phyloP scores from a whole-genome alignment of 2,888 invertebrate genomes.

The Scaptomyza cyrtandrae region DNA sequence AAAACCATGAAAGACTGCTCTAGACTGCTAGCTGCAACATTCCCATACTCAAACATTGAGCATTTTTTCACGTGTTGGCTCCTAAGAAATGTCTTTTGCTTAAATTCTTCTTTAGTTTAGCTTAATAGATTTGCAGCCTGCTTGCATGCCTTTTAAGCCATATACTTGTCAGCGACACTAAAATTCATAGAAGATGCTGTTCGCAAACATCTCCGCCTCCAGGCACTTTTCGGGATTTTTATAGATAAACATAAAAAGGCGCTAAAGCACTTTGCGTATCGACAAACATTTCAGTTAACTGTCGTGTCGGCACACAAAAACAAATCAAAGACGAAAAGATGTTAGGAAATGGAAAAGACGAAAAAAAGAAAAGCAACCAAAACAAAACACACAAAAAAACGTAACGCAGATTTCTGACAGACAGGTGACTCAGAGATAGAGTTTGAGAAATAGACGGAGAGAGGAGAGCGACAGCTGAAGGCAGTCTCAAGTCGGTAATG shows the following conservation, averaged over 20 bases:
- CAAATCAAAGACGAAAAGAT: neutral
- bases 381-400: constrained; percentile 67
- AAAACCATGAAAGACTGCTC: neutral
- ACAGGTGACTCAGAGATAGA: constrained; percentile 12
- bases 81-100: neutral
- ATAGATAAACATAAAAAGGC: constrained; percentile 65
- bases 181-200: neutral
- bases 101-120: constrained; percentile 3
- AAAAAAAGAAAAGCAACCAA: constrained; percentile 60
- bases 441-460: neutral
- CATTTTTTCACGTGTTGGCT: constrained; percentile 10
- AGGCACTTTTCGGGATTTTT: constrained; percentile 42
- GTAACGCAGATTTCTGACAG: constrained; percentile 50
- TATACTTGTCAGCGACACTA: constrained; percentile 25
- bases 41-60: neutral
- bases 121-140: constrained; percentile 14
- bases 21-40: neutral
- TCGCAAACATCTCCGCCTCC: constrained; percentile 6
- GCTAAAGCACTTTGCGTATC: constrained; percentile 64
- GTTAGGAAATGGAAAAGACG: constrained; percentile 18
- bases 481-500: constrained; percentile 11
- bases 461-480: neutral
- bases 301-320: neutral
- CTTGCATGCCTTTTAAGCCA: neutral
- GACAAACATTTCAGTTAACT: constrained; percentile 53